Evolutionary conservation across 2,888 invertebrate genomes (phyloP).

Genomic region (Caenorhabditis becei): DNA sequence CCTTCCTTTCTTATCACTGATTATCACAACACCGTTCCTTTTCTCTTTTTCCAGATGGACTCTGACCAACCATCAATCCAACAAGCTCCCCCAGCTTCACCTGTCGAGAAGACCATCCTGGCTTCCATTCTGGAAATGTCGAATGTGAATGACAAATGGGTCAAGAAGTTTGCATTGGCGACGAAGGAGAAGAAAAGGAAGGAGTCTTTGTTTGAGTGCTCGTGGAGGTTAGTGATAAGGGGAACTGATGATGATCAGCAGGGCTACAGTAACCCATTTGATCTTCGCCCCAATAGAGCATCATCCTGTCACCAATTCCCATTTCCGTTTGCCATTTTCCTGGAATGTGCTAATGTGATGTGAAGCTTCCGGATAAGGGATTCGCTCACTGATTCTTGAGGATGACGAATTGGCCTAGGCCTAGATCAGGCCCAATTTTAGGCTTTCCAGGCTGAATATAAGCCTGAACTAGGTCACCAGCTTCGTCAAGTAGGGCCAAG

Average conservation of each 20-base stretch:
- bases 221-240: slow-evolving; percentile 61
- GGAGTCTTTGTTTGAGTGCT: slow-evolving; percentile 60
- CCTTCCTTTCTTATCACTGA: too few relatives aligned
- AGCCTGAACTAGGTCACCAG: too few relatives aligned
- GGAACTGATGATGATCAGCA: too few relatives aligned
- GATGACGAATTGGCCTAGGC: too few relatives aligned
- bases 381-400: too few relatives aligned
- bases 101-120: slow-evolving; percentile 60
- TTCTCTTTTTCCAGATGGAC: slow-evolving; percentile 36
- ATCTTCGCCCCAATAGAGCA: neutral
- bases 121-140: slow-evolving; percentile 63
- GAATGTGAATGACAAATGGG: slow-evolving; percentile 60
- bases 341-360: neutral
- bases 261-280: too few relatives aligned
- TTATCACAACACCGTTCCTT: too few relatives aligned
- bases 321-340: too few relatives aligned
- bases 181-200: slow-evolving; percentile 26
- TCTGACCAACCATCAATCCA: slow-evolving; percentile 12
- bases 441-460: too few relatives aligned
- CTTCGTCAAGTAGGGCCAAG: too few relatives aligned
- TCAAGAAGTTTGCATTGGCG: slow-evolving; percentile 22
- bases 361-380: neutral
- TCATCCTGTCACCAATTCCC: neutral
- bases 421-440: too few relatives aligned
- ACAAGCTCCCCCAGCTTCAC: slow-evolving; percentile 21